A percentile compares a stretch with the other conserved stretches of the same genome.
phyloP scores from a whole-genome alignment of 2,797 vertebrate species.

The Atherinosoma microstoma region DNA sequence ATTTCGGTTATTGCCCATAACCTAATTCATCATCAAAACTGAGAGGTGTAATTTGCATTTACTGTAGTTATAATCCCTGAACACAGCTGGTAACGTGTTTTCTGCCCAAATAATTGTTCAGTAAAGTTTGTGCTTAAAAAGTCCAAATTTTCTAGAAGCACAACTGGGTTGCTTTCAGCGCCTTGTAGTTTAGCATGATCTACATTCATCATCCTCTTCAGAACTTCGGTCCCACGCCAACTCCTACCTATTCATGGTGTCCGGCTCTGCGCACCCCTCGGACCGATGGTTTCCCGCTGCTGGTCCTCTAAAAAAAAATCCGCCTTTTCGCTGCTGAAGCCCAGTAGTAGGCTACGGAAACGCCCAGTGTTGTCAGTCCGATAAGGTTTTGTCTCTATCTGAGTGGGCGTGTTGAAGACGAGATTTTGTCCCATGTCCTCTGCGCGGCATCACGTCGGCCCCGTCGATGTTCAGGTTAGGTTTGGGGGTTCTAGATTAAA shows the following conservation, averaged over 20 bases:
- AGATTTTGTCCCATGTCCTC: too few species aligned
- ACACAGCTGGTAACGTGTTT: neutral
- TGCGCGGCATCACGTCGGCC: neutral
- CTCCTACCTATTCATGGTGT: conserved; percentile 28
- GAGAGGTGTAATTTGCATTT: too few species aligned
- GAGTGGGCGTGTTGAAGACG: conserved; percentile 19
- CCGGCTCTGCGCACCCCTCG: neutral
- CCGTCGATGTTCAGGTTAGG: too few species aligned
- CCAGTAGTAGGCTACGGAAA: conserved; percentile 17
- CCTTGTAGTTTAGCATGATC: neutral
- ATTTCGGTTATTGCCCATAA: too few species aligned
- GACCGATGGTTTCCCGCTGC: neutral
- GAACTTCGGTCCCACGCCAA: neutral
- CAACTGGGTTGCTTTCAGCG: neutral
- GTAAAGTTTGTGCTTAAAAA: too few species aligned
- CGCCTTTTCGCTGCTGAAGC: conserved; percentile 18
- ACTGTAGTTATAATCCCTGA: too few species aligned
- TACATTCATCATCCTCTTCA: neutral
- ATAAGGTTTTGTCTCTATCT: conserved; percentile 38
- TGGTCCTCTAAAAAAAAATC: conserved; percentile 6
- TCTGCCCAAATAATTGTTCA: neutral
- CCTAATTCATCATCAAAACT: too few species aligned
- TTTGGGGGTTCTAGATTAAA: neutral
- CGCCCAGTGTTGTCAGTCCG: conserved; percentile 18
- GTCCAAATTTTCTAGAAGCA: too few species aligned